phyloP scores from a whole-genome alignment of 2,113 vertebrate genomes.

The Cairina moschata region DNA sequence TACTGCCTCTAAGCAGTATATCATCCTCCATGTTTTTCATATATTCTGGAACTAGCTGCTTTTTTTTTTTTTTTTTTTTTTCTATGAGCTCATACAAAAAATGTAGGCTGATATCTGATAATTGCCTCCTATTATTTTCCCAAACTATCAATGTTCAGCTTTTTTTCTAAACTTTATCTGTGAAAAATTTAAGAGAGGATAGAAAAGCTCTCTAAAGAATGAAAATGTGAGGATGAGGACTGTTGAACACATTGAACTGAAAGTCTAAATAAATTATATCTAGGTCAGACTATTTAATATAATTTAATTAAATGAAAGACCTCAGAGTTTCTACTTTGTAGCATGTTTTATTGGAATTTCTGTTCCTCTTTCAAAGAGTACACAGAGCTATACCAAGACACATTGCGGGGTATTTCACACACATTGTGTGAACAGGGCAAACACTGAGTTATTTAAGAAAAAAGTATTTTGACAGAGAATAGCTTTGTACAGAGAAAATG shows the following conservation, averaged over 20 bases:
- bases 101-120: neutral
- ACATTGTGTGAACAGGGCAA: neutral
- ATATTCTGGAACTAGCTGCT: neutral
- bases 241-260: neutral
- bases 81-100: neutral
- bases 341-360: neutral
- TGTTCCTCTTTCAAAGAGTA: neutral
- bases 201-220: neutral
- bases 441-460: constrained; percentile 13
- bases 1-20: neutral
- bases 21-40: neutral
- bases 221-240: neutral
- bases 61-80: neutral
- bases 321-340: neutral
- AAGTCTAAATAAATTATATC: neutral
- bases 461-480: constrained; percentile 7
- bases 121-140: neutral
- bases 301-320: neutral
- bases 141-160: neutral
- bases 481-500: neutral
- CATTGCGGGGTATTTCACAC: neutral
- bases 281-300: neutral
- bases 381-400: neutral
- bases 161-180: neutral
- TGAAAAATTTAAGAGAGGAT: neutral